Conservation (phyloP, 2,797 vertebrate genomes). For the Knipowitschia caucasica region DNA sequence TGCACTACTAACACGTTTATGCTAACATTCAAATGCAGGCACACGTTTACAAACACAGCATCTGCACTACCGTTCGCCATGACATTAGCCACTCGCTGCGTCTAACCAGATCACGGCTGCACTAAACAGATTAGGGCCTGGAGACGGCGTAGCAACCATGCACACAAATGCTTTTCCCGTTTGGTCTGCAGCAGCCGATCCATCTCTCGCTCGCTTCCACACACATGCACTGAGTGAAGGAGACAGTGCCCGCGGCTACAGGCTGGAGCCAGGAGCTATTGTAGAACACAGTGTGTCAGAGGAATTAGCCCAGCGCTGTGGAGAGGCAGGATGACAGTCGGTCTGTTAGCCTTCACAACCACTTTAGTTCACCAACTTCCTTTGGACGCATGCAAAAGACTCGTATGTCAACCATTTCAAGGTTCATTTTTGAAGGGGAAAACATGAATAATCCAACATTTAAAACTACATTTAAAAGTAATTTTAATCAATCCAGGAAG, state of each 20-base stretch:
- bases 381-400: conserved; percentile 22
- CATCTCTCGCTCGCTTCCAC: conserved; percentile 5
- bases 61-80: conserved; percentile 82
- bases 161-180: conserved; percentile 37
- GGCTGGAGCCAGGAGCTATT: conserved; percentile 52
- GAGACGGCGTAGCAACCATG: conserved; percentile 72
- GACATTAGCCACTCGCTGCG: conserved; percentile 87
- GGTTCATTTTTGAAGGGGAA: background rate
- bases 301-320: conserved; percentile 50
- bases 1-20: conserved; percentile 20
- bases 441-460: background rate
- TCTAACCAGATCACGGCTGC: conserved; percentile 92
- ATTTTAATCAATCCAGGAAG: background rate
- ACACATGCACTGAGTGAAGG: conserved; percentile 11
- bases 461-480: background rate
- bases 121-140: conserved; percentile 90
- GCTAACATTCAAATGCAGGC: conserved; percentile 10
- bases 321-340: conserved; percentile 52
- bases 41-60: conserved; percentile 31
- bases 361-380: conserved; percentile 53
- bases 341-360: conserved; percentile 63
- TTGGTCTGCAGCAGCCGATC: conserved; percentile 22
- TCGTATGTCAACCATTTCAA: background rate
- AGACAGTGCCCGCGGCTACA: conserved; percentile 55
- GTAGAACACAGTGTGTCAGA: conserved; percentile 55